phyloP scores from a whole-genome alignment of 92 coral and sea anemone species.

The Zoanthus sociatus region DNA sequence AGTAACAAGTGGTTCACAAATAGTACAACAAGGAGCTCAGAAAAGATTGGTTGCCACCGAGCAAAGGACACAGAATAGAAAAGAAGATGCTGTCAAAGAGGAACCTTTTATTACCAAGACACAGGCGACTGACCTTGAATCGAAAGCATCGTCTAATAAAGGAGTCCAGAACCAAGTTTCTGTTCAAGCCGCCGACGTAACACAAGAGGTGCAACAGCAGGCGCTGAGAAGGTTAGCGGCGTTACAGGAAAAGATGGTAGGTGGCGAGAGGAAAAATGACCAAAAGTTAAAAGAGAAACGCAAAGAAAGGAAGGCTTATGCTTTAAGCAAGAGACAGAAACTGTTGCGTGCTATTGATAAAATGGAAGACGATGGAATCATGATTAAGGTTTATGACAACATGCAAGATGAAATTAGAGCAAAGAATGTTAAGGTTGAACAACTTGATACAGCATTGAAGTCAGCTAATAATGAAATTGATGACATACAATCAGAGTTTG shows the following conservation, averaged over 20 bases:
- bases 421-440: constrained; percentile 72
- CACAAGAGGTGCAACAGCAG: constrained; percentile 73
- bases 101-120: constrained; percentile 45
- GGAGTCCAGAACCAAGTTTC: constrained; percentile 53
- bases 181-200: constrained; percentile 33
- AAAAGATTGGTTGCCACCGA: not conserved
- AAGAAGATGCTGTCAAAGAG: constrained; percentile 23
- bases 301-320: constrained; percentile 81
- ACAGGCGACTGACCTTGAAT: constrained; percentile 59
- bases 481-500: constrained; percentile 87
- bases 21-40: not conserved
- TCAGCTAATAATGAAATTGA: constrained; percentile 79
- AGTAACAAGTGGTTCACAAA: not conserved
- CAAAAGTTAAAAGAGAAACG: constrained; percentile 87
- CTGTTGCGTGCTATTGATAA: constrained; percentile 85
- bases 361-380: constrained; percentile 94
- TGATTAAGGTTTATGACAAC: constrained; percentile 93
- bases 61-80: constrained; percentile 18
- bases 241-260: constrained; percentile 87
- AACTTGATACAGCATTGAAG: constrained; percentile 70
- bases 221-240: constrained; percentile 83
- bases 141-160: constrained; percentile 61
- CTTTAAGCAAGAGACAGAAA: constrained; percentile 79
- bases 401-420: constrained; percentile 92
- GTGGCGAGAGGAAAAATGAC: constrained; percentile 94